Conservation (phyloP, 2,113 vertebrate genomes). For the Tachysurus vachellii region DNA sequence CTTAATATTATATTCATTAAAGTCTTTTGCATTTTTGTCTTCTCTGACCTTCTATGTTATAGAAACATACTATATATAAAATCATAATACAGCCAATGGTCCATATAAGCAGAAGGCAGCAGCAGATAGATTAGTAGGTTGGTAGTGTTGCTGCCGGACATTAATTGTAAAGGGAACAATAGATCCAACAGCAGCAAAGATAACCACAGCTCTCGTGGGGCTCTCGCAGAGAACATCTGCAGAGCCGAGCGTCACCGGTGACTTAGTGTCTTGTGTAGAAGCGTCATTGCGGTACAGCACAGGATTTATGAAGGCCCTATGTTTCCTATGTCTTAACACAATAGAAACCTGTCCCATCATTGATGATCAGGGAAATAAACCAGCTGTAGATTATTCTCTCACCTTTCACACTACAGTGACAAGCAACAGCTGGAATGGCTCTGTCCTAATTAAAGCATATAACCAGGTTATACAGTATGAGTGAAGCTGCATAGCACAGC, state of each 20-base stretch:
- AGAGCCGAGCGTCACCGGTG: neutral
- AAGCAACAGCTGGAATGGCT: neutral
- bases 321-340: neutral
- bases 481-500: neutral
- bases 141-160: neutral
- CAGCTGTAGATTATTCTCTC: neutral
- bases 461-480: constrained; percentile 10
- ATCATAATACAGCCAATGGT: neutral
- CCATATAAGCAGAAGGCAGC: neutral
- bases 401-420: neutral
- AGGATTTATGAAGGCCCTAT: neutral
- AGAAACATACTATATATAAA: neutral
- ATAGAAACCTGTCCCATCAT: neutral
- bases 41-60: neutral
- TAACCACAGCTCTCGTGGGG: neutral
- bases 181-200: neutral
- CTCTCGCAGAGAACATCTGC: neutral
- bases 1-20: neutral
- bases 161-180: neutral
- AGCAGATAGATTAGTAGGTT: neutral
- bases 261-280: neutral
- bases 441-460: neutral
- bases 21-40: neutral
- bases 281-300: neutral
- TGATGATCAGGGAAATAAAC: neutral